phyloP scores from a whole-genome alignment of 1,140 invertebrate genomes.

The Caligus rogercresseyi region DNA sequence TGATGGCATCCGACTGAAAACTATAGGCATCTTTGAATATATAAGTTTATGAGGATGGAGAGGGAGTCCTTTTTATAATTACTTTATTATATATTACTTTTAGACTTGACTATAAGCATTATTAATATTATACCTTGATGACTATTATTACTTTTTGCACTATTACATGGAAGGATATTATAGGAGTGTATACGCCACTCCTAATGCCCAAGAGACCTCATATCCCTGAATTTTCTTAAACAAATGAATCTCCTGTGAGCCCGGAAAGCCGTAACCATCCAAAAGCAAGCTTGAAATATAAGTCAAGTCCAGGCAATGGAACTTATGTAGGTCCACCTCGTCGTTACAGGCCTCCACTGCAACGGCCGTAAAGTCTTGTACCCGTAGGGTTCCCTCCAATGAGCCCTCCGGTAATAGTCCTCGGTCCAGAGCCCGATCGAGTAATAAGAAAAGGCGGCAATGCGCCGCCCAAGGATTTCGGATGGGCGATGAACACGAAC shows the following conservation, averaged over 20 bases:
- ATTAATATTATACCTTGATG: neutral
- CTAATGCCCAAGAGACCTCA: slow-evolving; percentile 79
- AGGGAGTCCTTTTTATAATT: neutral
- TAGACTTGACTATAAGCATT: neutral
- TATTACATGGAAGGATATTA: slow-evolving; percentile 27
- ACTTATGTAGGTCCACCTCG: slow-evolving; percentile 63
- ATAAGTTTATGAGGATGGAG: too few relatives aligned
- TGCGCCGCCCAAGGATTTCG: slow-evolving; percentile 25
- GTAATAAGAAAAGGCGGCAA: slow-evolving; percentile 88
- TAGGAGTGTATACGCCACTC: slow-evolving; percentile 59
- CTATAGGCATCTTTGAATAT: too few relatives aligned
- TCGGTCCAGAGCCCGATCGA: slow-evolving; percentile 66
- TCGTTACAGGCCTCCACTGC: slow-evolving; percentile 44
- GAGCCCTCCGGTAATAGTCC: slow-evolving; percentile 49
- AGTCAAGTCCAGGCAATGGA: slow-evolving; percentile 72
- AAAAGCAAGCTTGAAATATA: slow-evolving; percentile 64
- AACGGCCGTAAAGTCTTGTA: slow-evolving; percentile 45
- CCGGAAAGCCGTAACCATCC: slow-evolving; percentile 61
- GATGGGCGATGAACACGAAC: slow-evolving; percentile 22
- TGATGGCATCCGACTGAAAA: neutral
- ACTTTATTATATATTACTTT: too few relatives aligned
- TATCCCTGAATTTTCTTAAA: slow-evolving; percentile 71
- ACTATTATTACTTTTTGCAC: neutral
- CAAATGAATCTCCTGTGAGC: slow-evolving; percentile 48
- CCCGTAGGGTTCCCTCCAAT: slow-evolving; percentile 45